Evolutionary conservation across 2,888 invertebrate species (phyloP).

Genomic region (Andrena hattorfiana): DNA sequence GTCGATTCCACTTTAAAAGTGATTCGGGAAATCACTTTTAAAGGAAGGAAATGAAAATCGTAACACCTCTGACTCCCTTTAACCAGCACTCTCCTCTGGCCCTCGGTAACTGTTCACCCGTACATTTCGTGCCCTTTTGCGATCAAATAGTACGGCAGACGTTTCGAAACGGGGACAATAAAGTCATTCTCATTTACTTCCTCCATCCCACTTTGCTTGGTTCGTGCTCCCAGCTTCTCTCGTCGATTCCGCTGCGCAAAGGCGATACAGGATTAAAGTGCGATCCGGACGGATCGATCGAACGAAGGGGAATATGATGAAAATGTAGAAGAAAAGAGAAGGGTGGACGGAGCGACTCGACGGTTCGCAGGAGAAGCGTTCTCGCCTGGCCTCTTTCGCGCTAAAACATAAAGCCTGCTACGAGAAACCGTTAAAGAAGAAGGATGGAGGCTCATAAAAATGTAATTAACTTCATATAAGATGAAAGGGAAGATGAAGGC

Average conservation of each 20-base stretch:
- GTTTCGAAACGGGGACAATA: slow-evolving; percentile 59
- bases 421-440: slow-evolving; percentile 59
- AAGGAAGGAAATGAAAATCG: slow-evolving; percentile 65
- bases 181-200: slow-evolving; percentile 70
- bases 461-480: slow-evolving; percentile 79
- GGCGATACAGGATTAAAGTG: slow-evolving; percentile 48
- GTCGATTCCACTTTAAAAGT: slow-evolving; percentile 57
- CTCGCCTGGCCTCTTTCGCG: slow-evolving; percentile 56
- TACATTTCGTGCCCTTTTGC: slow-evolving; percentile 33
- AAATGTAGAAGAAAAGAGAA: neutral
- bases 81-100: slow-evolving; percentile 11
- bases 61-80: slow-evolving; percentile 36
- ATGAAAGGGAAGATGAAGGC: slow-evolving; percentile 74
- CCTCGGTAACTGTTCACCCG: slow-evolving; percentile 9
- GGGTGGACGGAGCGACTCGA: neutral
- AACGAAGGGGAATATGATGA: neutral
- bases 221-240: neutral
- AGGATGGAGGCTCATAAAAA: slow-evolving; percentile 77
- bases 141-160: slow-evolving; percentile 55
- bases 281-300: slow-evolving; percentile 15
- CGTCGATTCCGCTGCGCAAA: slow-evolving; percentile 33
- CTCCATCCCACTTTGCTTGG: slow-evolving; percentile 13
- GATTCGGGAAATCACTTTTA: slow-evolving; percentile 65
- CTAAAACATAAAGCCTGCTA: slow-evolving; percentile 59
- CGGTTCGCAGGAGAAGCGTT: slow-evolving; percentile 42